Conservation (phyloP, 2,797 vertebrate genomes). For the Hypotaenidia okinawae region DNA sequence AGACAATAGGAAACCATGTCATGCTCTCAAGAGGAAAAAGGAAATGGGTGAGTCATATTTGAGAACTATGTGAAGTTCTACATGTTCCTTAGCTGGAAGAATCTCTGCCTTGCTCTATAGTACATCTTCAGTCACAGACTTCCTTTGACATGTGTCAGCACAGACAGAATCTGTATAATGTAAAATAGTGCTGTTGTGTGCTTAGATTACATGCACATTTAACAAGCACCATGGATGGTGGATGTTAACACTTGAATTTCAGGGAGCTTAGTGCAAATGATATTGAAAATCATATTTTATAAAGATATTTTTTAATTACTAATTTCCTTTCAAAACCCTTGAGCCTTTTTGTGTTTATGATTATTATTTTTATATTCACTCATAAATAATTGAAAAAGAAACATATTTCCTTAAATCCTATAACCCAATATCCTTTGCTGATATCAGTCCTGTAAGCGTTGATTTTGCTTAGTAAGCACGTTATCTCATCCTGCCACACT, state of each 20-base stretch:
- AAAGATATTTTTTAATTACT: not conserved
- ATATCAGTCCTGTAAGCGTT: not conserved
- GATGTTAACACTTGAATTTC: not conserved
- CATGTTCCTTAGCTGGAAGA: not conserved
- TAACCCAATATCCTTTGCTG: not conserved
- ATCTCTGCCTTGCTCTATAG: not conserved
- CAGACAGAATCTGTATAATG: not conserved
- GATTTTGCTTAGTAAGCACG: not conserved
- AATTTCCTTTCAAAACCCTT: not conserved
- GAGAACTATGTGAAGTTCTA: not conserved
- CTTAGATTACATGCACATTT: not conserved
- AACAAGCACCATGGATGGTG: not conserved
- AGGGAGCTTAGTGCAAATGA: not conserved
- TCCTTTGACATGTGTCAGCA: not conserved
- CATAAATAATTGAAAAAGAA: not conserved
- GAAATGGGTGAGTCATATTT: not conserved
- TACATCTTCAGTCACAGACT: not conserved
- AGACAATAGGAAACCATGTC: not conserved
- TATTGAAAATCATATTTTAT: not conserved
- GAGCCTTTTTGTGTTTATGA: not conserved
- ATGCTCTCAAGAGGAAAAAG: fast-evolving
- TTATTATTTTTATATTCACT: not conserved
- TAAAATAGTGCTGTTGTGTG: not conserved
- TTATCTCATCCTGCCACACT: not conserved
- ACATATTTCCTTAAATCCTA: not conserved